phyloP scores from a whole-genome alignment of 1,140 invertebrate genomes.

The Procambarus clarkii region DNA sequence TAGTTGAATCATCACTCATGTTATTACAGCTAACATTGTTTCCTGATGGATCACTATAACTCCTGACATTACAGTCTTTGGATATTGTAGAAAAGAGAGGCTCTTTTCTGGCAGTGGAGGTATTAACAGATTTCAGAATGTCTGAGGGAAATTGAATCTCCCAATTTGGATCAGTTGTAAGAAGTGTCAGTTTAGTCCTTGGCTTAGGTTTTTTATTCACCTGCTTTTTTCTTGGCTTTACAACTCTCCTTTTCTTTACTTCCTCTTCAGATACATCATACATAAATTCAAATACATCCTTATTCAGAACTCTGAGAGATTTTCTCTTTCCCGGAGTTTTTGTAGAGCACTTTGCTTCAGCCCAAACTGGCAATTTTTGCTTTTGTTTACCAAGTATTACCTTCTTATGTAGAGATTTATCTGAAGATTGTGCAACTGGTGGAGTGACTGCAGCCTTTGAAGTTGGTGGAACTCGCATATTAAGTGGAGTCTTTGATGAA shows the following conservation, averaged over 20 bases:
- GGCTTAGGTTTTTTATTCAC: conserved; percentile 30
- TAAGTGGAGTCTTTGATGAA: neutral
- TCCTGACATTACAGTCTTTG: neutral
- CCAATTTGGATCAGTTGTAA: conserved; percentile 42
- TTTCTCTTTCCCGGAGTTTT: conserved; percentile 35
- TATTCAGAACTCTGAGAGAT: conserved; percentile 10
- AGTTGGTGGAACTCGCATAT: neutral
- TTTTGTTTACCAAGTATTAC: neutral
- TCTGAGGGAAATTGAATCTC: neutral
- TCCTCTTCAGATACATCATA: neutral
- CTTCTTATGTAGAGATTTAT: neutral
- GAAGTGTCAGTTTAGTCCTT: conserved; percentile 20
- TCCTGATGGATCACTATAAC: neutral
- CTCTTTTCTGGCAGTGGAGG: neutral
- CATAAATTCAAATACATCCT: conserved; percentile 43
- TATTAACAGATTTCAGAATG: neutral
- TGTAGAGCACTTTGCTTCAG: neutral
- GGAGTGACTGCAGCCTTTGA: too few species aligned
- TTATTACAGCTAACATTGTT: too few species aligned
- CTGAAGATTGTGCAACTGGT: neutral
- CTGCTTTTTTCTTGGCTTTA: neutral
- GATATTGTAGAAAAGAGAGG: neutral
- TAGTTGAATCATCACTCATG: too few species aligned
- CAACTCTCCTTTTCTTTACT: conserved; percentile 12
- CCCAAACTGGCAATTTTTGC: conserved; percentile 35